Evolutionary conservation across 2,888 invertebrate genomes (phyloP).

Genomic region (Hetaerina titia): DNA sequence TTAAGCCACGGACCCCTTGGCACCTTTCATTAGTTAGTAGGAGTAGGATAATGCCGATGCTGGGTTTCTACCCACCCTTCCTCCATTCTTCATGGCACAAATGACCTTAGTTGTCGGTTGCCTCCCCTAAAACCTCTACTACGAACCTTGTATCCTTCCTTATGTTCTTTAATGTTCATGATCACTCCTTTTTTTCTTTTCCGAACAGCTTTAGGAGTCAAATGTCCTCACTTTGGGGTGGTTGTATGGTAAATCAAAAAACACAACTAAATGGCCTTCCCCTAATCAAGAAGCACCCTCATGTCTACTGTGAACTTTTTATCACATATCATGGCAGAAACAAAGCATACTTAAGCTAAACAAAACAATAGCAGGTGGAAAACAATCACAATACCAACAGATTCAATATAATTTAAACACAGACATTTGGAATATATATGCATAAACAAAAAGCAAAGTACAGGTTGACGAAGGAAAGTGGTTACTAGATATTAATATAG

Average conservation of each 20-base stretch:
- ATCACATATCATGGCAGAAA: background rate
- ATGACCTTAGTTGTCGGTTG: too few relatives aligned
- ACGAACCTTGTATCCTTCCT: too few relatives aligned
- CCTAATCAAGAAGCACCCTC: background rate
- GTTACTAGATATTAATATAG: background rate
- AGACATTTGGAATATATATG: background rate
- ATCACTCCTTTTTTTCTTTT: background rate
- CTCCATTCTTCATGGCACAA: too few relatives aligned
- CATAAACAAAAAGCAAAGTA: background rate
- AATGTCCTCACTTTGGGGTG: background rate
- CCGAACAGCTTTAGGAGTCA: background rate
- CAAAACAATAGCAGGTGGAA: background rate
- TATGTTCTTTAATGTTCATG: too few relatives aligned
- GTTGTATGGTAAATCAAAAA: background rate
- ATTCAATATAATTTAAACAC: background rate
- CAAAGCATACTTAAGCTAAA: background rate
- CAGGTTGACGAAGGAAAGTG: background rate
- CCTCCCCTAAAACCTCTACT: too few relatives aligned
- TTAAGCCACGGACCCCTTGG: too few relatives aligned
- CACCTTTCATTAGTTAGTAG: too few relatives aligned
- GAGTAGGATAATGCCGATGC: too few relatives aligned
- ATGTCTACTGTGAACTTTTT: background rate
- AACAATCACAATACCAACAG: background rate
- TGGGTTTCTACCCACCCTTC: too few relatives aligned
- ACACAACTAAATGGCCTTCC: background rate